Percentiles rank a stretch among this genome's conserved stretches.
These are phyloP conservation scores for Microtus agrestis DNA, from an alignment of 2,797 vertebrate species.

Conservation along the genomic window DNA sequence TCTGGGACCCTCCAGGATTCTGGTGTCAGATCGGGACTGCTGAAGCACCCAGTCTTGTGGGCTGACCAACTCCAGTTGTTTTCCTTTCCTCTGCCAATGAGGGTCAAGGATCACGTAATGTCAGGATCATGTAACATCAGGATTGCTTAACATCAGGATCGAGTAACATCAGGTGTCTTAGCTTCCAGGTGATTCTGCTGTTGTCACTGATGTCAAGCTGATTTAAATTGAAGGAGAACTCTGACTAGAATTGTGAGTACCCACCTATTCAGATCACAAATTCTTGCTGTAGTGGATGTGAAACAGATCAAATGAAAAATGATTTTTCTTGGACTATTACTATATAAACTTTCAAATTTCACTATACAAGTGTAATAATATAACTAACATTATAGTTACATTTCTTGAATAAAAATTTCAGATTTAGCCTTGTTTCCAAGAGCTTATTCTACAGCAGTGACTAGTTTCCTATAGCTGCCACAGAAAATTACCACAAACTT, in stretches of 20 bases:
- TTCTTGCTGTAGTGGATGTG: not conserved
- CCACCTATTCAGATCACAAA: not conserved
- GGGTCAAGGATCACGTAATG: not conserved
- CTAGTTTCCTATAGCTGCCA: not conserved
- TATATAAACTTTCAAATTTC: not conserved
- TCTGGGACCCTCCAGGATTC: not conserved
- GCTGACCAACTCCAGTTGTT: no score
- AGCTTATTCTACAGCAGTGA: not conserved
- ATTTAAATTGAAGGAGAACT: not conserved
- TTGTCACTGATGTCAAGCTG: not conserved
- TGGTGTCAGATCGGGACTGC: not conserved
- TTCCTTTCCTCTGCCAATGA: no score
- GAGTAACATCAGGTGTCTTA: not conserved
- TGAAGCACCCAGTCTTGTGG: not conserved
- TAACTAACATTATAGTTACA: not conserved
- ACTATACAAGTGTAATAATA: not conserved
- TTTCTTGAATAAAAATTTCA: constrained; percentile 31
- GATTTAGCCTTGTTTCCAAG: constrained; percentile 22
- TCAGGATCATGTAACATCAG: no score
- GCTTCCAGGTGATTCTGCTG: not conserved
- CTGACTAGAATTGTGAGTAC: not conserved
- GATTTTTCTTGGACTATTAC: not conserved
- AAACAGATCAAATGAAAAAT: constrained; percentile 9
- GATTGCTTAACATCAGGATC: no score
- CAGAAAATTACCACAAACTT: not conserved